These are phyloP conservation scores for Conopomorpha cramerella DNA, from an alignment of 1,140 invertebrate genomes.

Conservation along the genomic window DNA sequence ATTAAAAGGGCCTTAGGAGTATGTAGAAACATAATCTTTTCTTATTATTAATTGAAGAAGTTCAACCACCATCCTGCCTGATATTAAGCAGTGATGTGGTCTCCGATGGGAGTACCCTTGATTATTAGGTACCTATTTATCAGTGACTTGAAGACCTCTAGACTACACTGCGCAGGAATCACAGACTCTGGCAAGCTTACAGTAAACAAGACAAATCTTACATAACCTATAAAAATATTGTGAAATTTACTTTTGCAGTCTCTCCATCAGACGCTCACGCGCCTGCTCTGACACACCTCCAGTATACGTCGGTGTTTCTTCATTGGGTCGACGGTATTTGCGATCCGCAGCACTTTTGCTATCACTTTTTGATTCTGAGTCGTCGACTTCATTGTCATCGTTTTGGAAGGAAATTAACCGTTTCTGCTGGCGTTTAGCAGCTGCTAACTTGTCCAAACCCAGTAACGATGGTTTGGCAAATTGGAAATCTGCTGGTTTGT, in stretches of 20 bases:
- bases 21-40: too few species aligned
- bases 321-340: conserved; percentile 75
- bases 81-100: too few species aligned
- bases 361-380: conserved; percentile 22
- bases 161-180: too few species aligned
- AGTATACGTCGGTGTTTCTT: conserved; percentile 92
- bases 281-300: conserved; percentile 86
- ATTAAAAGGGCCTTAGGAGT: too few species aligned
- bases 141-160: too few species aligned
- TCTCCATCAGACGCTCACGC: conserved; percentile 69
- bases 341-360: conserved; percentile 54
- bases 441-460: conserved; percentile 87
- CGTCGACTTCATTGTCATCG: conserved; percentile 64
- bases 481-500: conserved; percentile 72
- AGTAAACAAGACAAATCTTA: conserved; percentile 24
- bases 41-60: too few species aligned
- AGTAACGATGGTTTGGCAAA: conserved; percentile 79
- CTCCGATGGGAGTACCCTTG: too few species aligned
- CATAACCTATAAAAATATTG: conserved; percentile 3
- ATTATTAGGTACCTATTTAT: too few species aligned
- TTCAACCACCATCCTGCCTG: too few species aligned
- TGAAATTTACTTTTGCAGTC: conserved; percentile 58
- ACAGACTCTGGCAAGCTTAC: too few species aligned
- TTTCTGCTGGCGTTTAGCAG: conserved; percentile 69
- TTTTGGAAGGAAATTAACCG: conserved; percentile 69